Base-by-base conservation (phyloP, 1,140 invertebrate genomes). In the Phymorhynchus buccinoides region DNA sequence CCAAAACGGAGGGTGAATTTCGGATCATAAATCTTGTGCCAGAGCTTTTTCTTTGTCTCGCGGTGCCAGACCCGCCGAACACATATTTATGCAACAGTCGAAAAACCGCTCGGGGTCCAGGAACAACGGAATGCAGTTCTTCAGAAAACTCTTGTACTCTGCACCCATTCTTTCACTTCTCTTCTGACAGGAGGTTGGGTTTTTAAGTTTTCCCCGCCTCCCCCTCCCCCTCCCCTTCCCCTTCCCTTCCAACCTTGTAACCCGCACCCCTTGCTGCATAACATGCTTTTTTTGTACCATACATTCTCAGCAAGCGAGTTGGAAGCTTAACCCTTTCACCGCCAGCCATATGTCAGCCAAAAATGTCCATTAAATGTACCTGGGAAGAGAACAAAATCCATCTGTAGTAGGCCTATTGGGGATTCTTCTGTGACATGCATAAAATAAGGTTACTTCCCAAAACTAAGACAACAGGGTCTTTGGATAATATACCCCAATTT, bases 21-120 rank as follows among this genome's bases (percentile, higher is more conserved):
- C n/a, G n/a, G 56, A 62, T 62, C 56, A 62, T 62, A 62, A 62
- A 62, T 62, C 56, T 62, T 62, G 14, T 62, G 56, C 56, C 56
- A 62, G 56, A 62, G n/a, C 56, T 62, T 27, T 62, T 3, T 7
- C 56, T 62, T 62, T 62, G 56, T 62, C 56, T 62, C 12, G 1
- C 56, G n/a, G 56, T 62, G 14, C 22, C 56, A 62, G 56, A 62
- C 56, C n/a, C 56, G 56, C 56, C 56, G 56, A 62, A 62, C 56
- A 62, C 56, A 62, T 62, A 62, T 62, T 62, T 62, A 62, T 62
- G 56, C 56, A 62, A 62, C 56, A 62, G 14, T 62, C 56, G 22
- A 22, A 62, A 62, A 62, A 62, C 56, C 56, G 6, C 22, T 16
- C 12, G 56, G 56, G n/a, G 56, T 62, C 56, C 56, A 62, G 56